Base-by-base conservation (phyloP, 2,113 vertebrate species). In the Dromaius novaehollandiae region DNA sequence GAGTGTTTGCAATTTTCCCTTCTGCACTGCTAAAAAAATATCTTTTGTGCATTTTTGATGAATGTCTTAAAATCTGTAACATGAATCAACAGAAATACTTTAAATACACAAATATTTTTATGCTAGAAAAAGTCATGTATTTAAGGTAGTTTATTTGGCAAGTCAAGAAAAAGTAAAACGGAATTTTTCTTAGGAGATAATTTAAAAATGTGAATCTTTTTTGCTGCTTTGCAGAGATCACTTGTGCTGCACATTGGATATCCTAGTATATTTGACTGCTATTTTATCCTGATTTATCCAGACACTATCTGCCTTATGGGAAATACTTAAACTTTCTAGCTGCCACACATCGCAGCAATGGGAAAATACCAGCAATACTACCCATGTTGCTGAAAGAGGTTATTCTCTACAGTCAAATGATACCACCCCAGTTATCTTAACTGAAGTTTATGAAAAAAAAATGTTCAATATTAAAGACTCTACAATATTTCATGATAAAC, bases 231-330 rank as follows among this genome's bases (percentile, higher is more conserved):
- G 55, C 64, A 80, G 64, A 53, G 56, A 89, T 90, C 22, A 44
- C n/a, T 91, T 93, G 44, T 56, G 32, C 50, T 38, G 73, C 58
- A 86, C 58, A 38, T 65, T 60, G n/a, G 79, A 92, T 75, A 93
- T 95, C 44, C 91, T 87, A 88, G 40, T 86, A 79, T 82, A 91
- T 96, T 88, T 20, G 6, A 90, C 38, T 91, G 91, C 32, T 86
- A 60, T 90, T 97, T 97, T 87, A 66, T 76, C 50, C 93, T 96
- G 96, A 98, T 97, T 97, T 97, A 97, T 86, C 44, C 56, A 73
- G 95, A 96, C 91, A 94, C 80, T 73, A 63, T 93, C 60, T 89
- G 89, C 96, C 97, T 92, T 91, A 40, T 94, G 96, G 97, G 97
- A 97, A 97, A 97, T 84, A 95, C 65, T 75, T 86, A 88, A 97